phyloP scores from a whole-genome alignment of 2,888 invertebrate genomes.

The Meghimatium bilineatum region DNA sequence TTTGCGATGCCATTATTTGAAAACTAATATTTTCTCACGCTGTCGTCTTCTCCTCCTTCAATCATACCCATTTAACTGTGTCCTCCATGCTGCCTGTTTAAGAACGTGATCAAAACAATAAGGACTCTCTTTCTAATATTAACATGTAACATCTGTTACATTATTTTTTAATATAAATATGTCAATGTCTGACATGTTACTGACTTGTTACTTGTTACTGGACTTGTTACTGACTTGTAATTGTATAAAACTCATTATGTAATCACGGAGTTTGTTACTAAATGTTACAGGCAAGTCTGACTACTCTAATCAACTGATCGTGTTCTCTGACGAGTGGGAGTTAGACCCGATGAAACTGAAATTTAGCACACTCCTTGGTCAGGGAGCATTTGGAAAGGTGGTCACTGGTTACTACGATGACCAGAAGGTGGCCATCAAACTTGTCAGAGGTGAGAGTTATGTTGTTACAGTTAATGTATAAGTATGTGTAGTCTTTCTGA shows the following conservation, averaged over 20 bases:
- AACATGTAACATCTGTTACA: no score
- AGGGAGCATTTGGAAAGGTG: slow-evolving; percentile 76
- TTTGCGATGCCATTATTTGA: no score
- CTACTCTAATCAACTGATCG: slow-evolving; percentile 69
- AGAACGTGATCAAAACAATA: no score
- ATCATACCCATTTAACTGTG: no score
- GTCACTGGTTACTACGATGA: slow-evolving; percentile 72
- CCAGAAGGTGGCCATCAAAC: slow-evolving; percentile 84
- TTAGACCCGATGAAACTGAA: slow-evolving; percentile 70
- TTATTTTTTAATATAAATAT: background rate
- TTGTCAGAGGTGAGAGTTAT: slow-evolving; percentile 81
- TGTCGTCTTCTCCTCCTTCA: no score
- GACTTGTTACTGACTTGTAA: background rate
- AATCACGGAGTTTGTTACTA: no score
- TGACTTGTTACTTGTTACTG: background rate
- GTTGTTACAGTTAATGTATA: no score
- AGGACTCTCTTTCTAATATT: no score
- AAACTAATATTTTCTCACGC: no score
- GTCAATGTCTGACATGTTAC: background rate
- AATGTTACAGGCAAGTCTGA: slow-evolving; percentile 66
- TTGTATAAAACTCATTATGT: background rate
- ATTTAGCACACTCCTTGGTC: slow-evolving; percentile 73
- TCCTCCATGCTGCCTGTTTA: no score
- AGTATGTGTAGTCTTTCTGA: no score
- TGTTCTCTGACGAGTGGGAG: slow-evolving; percentile 74